Evolutionary conservation across 2,113 vertebrate species (phyloP).

Genomic region (Peucedramus taeniatus): DNA sequence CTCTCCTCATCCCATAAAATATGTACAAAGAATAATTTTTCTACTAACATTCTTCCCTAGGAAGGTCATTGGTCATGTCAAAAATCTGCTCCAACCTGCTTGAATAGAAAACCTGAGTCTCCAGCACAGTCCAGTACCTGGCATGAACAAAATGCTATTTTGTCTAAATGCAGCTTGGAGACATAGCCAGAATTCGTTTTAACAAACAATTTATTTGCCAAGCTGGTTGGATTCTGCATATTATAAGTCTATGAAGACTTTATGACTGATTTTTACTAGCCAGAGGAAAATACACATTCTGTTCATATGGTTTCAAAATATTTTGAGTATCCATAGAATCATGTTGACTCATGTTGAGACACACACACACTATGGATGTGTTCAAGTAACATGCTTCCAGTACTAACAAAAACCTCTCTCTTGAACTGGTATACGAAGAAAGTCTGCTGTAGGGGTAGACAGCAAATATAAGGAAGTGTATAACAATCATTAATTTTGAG

Average conservation of each 20-base stretch:
- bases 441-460: neutral
- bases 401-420: neutral
- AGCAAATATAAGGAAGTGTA: neutral
- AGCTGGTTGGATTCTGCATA: neutral
- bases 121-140: neutral
- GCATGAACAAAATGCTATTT: conserved; percentile 3
- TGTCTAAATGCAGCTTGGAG: neutral
- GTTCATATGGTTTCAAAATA: conserved; percentile 66
- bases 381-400: neutral
- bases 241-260: conserved; percentile 12
- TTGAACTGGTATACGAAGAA: neutral
- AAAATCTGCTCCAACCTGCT: neutral
- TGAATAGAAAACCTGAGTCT: conserved; percentile 17
- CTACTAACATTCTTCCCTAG: neutral
- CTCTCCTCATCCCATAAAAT: neutral
- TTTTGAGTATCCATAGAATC: conserved; percentile 64
- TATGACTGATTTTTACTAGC: conserved; percentile 35
- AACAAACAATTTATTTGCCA: conserved; percentile 44
- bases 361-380: neutral
- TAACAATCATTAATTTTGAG: neutral
- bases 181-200: neutral
- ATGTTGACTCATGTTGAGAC: conserved; percentile 11
- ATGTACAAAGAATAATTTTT: neutral
- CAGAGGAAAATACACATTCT: conserved; percentile 45
- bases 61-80: neutral